These are phyloP conservation scores for Calephelis nemesis DNA, from an alignment of 1,140 invertebrate species.

Conservation along the genomic window DNA sequence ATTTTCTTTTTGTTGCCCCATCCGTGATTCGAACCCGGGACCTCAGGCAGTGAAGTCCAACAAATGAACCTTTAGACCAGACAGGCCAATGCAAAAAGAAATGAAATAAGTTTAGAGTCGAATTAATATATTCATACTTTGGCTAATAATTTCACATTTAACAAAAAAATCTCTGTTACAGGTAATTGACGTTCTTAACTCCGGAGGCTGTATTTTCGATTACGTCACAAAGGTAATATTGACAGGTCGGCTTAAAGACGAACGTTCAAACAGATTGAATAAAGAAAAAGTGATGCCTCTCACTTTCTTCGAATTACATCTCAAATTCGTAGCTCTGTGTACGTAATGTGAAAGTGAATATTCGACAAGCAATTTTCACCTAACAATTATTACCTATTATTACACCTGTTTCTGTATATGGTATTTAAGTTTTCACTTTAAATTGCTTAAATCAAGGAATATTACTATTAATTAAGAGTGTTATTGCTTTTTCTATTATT, in stretches of 20 bases:
- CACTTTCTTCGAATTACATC: conserved; percentile 61
- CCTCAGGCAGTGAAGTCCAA: too few relatives aligned
- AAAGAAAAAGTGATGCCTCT: conserved; percentile 68
- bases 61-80: too few relatives aligned
- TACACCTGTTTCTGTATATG: conserved; percentile 1
- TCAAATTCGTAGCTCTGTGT: conserved; percentile 50
- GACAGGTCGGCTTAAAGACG: conserved; percentile 8
- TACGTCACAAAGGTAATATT: conserved; percentile 20
- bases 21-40: too few relatives aligned
- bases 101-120: neutral
- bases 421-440: conserved; percentile 9
- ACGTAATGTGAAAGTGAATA: conserved; percentile 61
- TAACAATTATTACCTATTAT: conserved; percentile 46
- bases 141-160: neutral
- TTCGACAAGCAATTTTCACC: conserved; percentile 45
- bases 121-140: neutral
- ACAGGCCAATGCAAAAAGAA: neutral
- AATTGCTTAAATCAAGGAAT: neutral
- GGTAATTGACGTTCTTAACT: conserved; percentile 9
- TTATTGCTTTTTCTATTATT: neutral
- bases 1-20: too few relatives aligned
- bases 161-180: neutral
- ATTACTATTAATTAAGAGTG: neutral
- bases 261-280: conserved; percentile 50
- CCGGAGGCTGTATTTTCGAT: conserved; percentile 1